These are phyloP conservation scores for Pseudochromis fuscus DNA, from an alignment of 2,797 vertebrate genomes.

Conservation along the genomic window DNA sequence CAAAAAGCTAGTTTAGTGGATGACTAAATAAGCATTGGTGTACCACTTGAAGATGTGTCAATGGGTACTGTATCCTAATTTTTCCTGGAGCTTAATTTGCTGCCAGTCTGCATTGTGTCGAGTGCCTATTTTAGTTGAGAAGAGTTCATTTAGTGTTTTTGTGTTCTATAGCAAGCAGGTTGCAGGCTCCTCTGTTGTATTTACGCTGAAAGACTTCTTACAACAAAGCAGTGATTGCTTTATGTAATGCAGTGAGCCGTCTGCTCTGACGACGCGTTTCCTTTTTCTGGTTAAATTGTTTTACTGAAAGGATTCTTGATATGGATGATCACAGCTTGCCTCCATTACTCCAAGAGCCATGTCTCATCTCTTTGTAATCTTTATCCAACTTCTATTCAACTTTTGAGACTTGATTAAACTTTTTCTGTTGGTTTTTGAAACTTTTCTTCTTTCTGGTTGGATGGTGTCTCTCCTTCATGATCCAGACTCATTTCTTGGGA, in stretches of 20 bases:
- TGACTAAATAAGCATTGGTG: slow-evolving; percentile 60
- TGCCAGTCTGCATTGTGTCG: slow-evolving; percentile 33
- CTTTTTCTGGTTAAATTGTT: slow-evolving; percentile 24
- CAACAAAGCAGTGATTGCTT: slow-evolving; percentile 26
- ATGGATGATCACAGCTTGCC: slow-evolving; percentile 55
- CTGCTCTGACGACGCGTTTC: slow-evolving; percentile 31
- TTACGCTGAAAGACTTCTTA: slow-evolving; percentile 26
- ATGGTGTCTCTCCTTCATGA: slow-evolving; percentile 37
- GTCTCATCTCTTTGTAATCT: slow-evolving; percentile 38
- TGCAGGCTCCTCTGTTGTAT: slow-evolving; percentile 28
- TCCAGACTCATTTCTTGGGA: slow-evolving; percentile 41
- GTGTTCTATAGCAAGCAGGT: slow-evolving; percentile 37
- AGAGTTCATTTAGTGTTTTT: slow-evolving; percentile 45
- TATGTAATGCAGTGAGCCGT: slow-evolving; percentile 23
- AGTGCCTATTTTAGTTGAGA: slow-evolving; percentile 35
- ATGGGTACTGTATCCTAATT: slow-evolving; percentile 40
- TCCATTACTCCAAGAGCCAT: slow-evolving; percentile 29
- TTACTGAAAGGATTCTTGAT: slow-evolving; percentile 36
- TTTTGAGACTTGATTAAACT: slow-evolving; percentile 33
- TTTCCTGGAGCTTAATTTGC: slow-evolving; percentile 47
- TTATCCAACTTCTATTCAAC: slow-evolving; percentile 46
- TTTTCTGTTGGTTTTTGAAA: slow-evolving; percentile 7
- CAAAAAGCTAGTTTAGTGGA: slow-evolving; percentile 48
- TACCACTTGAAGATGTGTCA: slow-evolving; percentile 51
- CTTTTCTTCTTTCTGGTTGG: slow-evolving; percentile 17